phyloP scores from a whole-genome alignment of 2,113 vertebrate species.

The Psammodynastes pulverulentus region DNA sequence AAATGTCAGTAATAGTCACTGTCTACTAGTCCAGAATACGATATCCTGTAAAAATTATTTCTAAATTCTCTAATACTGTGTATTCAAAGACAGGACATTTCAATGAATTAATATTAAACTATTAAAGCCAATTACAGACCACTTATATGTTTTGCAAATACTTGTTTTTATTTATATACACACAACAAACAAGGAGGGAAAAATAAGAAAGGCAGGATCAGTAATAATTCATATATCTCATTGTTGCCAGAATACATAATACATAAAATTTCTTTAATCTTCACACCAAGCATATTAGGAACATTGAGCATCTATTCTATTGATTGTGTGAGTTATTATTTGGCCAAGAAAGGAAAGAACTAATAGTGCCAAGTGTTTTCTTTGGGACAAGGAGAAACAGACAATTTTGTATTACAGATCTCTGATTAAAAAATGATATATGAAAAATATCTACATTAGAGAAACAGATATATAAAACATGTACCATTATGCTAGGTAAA shows the following conservation, averaged over 20 bases:
- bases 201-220: background rate
- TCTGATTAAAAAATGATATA: background rate
- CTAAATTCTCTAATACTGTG: background rate
- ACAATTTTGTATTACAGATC: background rate
- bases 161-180: background rate
- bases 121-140: background rate
- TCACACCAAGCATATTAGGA: background rate
- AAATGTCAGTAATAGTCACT: background rate
- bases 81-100: slow-evolving; percentile 40
- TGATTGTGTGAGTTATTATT: background rate
- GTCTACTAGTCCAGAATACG: background rate
- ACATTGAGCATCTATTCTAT: background rate
- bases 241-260: background rate
- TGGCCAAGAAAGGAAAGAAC: background rate
- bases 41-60: background rate
- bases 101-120: slow-evolving; percentile 12
- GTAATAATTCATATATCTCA: background rate
- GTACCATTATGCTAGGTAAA: background rate
- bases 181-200: background rate
- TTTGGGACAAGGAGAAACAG: background rate
- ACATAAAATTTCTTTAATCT: background rate
- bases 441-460: background rate
- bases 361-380: background rate
- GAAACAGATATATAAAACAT: background rate
- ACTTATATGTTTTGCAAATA: background rate